Conservation (phyloP, 2,797 vertebrate species). For the Kryptopterus vitreolus region DNA sequence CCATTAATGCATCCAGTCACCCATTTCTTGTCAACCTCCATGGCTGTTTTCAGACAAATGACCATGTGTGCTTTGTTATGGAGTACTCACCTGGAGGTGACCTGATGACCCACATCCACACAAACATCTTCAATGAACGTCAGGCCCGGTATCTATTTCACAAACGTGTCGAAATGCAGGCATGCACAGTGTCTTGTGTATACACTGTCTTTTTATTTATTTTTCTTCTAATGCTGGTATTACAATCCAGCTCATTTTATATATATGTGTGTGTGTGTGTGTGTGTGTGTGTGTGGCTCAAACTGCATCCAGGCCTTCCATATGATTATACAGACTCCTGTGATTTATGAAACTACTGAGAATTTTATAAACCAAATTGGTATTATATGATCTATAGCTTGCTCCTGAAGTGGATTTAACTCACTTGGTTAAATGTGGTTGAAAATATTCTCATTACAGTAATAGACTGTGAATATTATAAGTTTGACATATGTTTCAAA, state of each 20-base stretch:
- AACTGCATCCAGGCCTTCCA: background rate
- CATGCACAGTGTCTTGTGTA: too few relatives aligned
- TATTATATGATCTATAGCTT: background rate
- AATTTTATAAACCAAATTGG: background rate
- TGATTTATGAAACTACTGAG: background rate
- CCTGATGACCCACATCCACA: conserved; percentile 94
- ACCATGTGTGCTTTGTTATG: conserved; percentile 92
- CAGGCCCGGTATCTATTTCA: conserved; percentile 72
- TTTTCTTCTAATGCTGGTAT: background rate
- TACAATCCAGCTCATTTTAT: background rate
- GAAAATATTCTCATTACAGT: background rate
- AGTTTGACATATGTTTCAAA: background rate
- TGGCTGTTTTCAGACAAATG: conserved; percentile 90
- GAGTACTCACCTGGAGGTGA: conserved; percentile 92
- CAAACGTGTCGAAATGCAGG: background rate
- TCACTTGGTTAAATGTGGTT: background rate
- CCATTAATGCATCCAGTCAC: conserved; percentile 80
- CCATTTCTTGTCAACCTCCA: conserved; percentile 93
- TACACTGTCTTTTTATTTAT: too few relatives aligned
- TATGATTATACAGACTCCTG: background rate
- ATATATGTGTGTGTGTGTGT: too few relatives aligned
- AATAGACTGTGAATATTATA: background rate
- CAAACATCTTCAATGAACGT: conserved; percentile 83
- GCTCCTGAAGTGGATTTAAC: background rate
- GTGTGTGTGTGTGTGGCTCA: too few relatives aligned